Evolutionary conservation across 2,888 invertebrate species (phyloP).

Genomic region (Heteromurus nitidus): DNA sequence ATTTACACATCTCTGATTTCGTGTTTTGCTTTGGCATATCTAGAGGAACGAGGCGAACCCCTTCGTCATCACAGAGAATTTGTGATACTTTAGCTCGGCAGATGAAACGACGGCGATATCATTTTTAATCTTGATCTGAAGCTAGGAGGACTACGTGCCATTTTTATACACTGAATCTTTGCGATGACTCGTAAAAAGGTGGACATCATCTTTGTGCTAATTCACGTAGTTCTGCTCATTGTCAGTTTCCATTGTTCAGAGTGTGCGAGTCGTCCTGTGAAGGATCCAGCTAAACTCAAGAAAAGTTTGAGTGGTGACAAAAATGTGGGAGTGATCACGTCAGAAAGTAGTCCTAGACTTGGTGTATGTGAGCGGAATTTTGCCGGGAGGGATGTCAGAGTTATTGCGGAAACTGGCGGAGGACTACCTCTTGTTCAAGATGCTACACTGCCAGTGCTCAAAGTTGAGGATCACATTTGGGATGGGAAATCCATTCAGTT

Average conservation of each 20-base stretch:
- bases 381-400: constrained; percentile 38
- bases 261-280: constrained; percentile 44
- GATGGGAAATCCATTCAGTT: constrained; percentile 65
- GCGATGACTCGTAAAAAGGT: not conserved
- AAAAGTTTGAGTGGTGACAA: constrained; percentile 46
- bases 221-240: not conserved
- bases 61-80: not conserved
- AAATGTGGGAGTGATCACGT: not conserved
- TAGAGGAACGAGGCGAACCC: not conserved
- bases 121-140: constrained; percentile 21
- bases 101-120: constrained; percentile 28
- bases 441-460: constrained; percentile 58
- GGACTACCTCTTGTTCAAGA: constrained; percentile 29
- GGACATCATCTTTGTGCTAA: not conserved
- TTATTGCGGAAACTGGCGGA: constrained; percentile 48
- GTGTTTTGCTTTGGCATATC: not conserved
- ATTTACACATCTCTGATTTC: not conserved
- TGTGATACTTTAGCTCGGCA: not conserved
- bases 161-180: not conserved
- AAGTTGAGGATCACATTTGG: constrained; percentile 67
- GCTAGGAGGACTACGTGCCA: constrained; percentile 14
- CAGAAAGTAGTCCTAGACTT: constrained; percentile 37
- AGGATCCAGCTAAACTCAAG: constrained; percentile 35
- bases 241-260: not conserved
- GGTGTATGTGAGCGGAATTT: constrained; percentile 44